These are phyloP conservation scores for Myiopsitta monachus DNA, from an alignment of 2,113 vertebrate genomes.

Conservation along the genomic window DNA sequence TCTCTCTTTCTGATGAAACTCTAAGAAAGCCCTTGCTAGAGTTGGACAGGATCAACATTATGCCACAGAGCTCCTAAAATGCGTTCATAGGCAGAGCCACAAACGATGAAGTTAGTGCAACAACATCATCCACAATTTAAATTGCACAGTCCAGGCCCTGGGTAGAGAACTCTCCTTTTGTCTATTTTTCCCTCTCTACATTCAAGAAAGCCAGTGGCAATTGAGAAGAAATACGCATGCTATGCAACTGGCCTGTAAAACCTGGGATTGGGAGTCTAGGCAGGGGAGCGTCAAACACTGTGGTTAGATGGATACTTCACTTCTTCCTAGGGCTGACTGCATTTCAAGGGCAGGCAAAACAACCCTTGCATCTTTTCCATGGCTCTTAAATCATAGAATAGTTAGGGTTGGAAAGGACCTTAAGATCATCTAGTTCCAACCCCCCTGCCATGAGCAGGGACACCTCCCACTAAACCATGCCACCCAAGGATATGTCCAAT, in stretches of 20 bases:
- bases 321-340: background rate
- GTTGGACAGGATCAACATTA: background rate
- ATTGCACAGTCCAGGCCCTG: background rate
- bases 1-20: background rate
- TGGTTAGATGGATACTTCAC: background rate
- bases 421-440: too few relatives aligned
- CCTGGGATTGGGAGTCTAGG: background rate
- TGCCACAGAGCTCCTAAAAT: background rate
- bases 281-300: background rate
- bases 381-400: background rate
- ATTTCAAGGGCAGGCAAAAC: background rate
- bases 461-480: too few relatives aligned
- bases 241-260: accelerated
- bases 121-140: background rate
- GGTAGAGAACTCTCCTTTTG: background rate
- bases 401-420: too few relatives aligned
- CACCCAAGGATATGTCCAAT: too few relatives aligned
- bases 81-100: background rate
- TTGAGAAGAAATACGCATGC: background rate
- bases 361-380: background rate
- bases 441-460: too few relatives aligned
- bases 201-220: background rate
- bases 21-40: background rate
- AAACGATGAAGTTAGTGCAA: background rate
- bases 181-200: background rate